Conservation (phyloP, 1,140 invertebrate genomes). For the Euura lappo region DNA sequence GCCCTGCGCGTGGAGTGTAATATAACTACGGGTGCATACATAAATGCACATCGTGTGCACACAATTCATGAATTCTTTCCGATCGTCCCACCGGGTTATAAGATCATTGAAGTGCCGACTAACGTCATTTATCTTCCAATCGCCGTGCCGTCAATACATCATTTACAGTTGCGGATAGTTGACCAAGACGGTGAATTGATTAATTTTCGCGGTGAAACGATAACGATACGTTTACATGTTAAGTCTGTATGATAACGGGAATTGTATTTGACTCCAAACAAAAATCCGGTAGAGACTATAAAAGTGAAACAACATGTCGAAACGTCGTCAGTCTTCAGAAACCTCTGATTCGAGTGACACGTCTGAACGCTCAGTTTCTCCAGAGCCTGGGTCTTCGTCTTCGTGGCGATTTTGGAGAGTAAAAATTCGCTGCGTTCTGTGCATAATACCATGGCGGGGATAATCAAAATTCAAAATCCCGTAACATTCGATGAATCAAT, state of each 20-base stretch:
- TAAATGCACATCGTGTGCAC: constrained; percentile 23
- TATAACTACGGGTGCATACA: constrained; percentile 32
- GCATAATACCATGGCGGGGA: no score
- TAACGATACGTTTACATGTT: constrained; percentile 27
- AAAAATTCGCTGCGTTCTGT: no score
- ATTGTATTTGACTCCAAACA: constrained; percentile 17
- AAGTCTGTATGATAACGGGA: constrained; percentile 16
- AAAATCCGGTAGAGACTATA: background rate
- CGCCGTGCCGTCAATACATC: background rate
- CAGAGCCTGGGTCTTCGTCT: no score
- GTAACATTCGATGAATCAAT: no score
- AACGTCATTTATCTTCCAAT: background rate
- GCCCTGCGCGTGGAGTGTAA: constrained; percentile 34
- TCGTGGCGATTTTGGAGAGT: no score
- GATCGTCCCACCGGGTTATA: constrained; percentile 34
- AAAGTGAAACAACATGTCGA: no score
- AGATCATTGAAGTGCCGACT: constrained; percentile 35
- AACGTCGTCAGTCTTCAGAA: no score
- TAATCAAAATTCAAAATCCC: no score
- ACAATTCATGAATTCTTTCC: background rate
- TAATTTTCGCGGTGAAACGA: no score
- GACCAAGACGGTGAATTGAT: no score
- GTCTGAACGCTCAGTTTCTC: no score
- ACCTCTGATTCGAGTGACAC: no score
- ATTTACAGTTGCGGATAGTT: background rate